These are phyloP conservation scores for Bradypus variegatus DNA, from an alignment of 2,797 vertebrate species.

Conservation along the genomic window DNA sequence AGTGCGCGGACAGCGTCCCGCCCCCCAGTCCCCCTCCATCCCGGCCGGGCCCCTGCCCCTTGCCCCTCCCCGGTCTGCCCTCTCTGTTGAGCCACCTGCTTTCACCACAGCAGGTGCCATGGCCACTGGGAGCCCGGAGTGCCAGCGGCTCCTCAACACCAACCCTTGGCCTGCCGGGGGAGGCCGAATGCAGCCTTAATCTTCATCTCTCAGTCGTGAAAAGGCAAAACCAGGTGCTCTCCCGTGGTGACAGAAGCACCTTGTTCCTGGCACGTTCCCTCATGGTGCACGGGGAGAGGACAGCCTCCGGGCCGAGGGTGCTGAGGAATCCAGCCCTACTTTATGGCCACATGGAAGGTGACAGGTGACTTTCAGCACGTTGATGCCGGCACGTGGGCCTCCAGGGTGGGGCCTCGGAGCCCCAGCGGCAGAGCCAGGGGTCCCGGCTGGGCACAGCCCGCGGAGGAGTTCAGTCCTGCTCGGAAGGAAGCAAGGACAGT, in stretches of 20 bases:
- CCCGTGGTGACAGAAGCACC: accelerated
- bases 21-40: too few relatives aligned
- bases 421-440: too few relatives aligned
- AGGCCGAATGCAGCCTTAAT: not conserved
- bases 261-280: not conserved
- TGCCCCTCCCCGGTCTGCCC: not conserved
- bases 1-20: accelerated
- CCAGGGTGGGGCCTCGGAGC: constrained; percentile 43
- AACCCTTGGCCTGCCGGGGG: not conserved
- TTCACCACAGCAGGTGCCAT: not conserved
- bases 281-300: accelerated
- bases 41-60: accelerated
- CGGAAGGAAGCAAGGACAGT: constrained; percentile 60
- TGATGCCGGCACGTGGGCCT: not conserved
- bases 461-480: constrained; percentile 63
- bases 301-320: not conserved
- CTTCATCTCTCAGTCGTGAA: not conserved
- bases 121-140: not conserved
- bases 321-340: not conserved
- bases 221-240: not conserved
- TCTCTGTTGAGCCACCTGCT: too few relatives aligned
- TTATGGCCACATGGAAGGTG: not conserved
- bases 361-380: not conserved
- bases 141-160: not conserved
- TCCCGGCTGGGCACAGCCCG: constrained; percentile 23